Conservation (phyloP, 2,113 vertebrate genomes). For the Meleagris gallopavo region DNA sequence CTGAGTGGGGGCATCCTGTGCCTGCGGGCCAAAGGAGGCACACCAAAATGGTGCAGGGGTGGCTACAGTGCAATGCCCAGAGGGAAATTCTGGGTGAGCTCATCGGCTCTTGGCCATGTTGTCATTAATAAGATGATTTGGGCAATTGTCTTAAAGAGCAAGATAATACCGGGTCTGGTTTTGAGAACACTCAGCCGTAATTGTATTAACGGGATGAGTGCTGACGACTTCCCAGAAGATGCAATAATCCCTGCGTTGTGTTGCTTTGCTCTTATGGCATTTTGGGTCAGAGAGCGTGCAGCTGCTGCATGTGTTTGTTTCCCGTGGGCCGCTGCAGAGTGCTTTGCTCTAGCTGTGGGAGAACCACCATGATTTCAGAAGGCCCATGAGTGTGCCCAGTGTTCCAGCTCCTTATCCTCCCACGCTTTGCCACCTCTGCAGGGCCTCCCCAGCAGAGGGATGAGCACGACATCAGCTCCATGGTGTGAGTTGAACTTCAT, state of each 20-base stretch:
- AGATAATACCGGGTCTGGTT: background rate
- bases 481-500: background rate
- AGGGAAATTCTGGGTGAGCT: background rate
- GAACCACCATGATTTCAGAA: background rate
- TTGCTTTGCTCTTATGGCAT: background rate
- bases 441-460: background rate
- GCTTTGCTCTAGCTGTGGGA: background rate
- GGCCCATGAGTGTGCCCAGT: background rate
- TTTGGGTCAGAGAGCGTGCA: background rate
- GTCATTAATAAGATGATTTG: background rate
- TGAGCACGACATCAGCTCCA: background rate
- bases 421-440: background rate
- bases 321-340: background rate
- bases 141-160: background rate
- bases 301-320: background rate
- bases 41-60: fast-evolving
- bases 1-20: fast-evolving
- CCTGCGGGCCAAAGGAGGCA: fast-evolving
- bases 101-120: fast-evolving
- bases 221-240: background rate
- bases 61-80: fast-evolving
- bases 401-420: background rate
- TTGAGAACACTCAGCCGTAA: background rate
- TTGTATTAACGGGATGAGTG: background rate
- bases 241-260: background rate